Conservation (phyloP, 2,888 invertebrate genomes). For the Tillus elongatus region DNA sequence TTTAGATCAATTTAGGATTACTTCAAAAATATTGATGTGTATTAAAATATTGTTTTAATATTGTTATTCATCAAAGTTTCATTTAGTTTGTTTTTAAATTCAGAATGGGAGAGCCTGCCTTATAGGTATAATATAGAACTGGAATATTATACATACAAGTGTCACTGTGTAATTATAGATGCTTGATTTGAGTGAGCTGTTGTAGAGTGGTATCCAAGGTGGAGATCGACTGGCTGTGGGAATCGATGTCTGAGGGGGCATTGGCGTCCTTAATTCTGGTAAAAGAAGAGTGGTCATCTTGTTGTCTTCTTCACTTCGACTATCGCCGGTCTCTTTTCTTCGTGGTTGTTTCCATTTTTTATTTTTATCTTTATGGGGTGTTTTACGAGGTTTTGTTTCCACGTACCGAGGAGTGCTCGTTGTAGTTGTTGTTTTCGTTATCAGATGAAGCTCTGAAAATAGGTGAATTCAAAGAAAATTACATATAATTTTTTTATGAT, state of each 20-base stretch:
- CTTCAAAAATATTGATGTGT: too few relatives aligned
- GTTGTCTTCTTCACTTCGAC: constrained; percentile 31
- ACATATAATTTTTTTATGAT: not conserved
- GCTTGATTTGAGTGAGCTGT: too few relatives aligned
- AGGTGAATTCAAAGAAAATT: constrained; percentile 5
- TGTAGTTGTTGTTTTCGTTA: constrained; percentile 39
- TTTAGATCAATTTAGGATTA: too few relatives aligned
- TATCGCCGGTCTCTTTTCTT: constrained; percentile 30
- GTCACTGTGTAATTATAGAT: too few relatives aligned
- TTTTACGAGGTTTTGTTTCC: constrained; percentile 38
- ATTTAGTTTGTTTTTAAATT: too few relatives aligned
- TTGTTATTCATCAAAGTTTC: too few relatives aligned
- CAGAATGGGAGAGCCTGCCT: too few relatives aligned
- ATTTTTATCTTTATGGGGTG: constrained; percentile 35
- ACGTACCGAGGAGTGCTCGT: constrained; percentile 35
- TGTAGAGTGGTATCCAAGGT: constrained; percentile 32
- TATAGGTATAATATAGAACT: too few relatives aligned
- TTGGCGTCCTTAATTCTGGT: constrained; percentile 30
- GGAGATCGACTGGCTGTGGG: constrained; percentile 33
- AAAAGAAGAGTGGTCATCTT: constrained; percentile 31
- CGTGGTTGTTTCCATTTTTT: constrained; percentile 36
- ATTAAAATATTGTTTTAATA: too few relatives aligned
- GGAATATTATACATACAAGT: too few relatives aligned
- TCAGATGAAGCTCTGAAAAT: constrained; percentile 36
- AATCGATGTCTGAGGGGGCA: constrained; percentile 28